Evolutionary conservation across 2,888 invertebrate genomes (phyloP), one percentile per base, ranked within the genome.

Genomic region (Sycophila texana): DNA sequence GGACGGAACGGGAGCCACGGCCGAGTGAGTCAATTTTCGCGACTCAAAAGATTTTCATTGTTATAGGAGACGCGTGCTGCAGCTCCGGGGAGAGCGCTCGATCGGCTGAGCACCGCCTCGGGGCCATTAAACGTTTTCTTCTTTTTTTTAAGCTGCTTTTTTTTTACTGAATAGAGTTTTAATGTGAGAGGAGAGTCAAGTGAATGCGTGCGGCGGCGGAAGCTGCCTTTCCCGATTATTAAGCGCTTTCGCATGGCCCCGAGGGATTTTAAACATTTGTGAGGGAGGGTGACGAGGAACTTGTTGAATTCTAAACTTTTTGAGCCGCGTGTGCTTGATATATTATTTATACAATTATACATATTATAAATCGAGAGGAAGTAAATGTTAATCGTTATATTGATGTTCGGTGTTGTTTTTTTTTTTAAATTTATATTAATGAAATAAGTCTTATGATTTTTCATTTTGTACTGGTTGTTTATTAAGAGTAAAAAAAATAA

Each of bases 31-130:
- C 68, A 73, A 80, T 75, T 73, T 72, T 75, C 76, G 72, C 65
- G 71, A 39, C 72, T 67, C 65, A 72, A 80, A 71, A 75, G 75
- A 80, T 79, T 79, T 71, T 68, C 74, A 76, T 80, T 76, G 80
- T 80, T 76, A n/a, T n/a, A 80, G 76, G 39, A 39, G 39, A 39
- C 39, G 39, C 74, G 70, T 61, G 49, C 47, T 61, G 49, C 47
- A 67, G 20, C 57, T 49, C 18, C 60, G 39, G 58, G 55, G n/a
- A 67, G 30, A 30, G 63, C 53, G 53, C 61, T 5, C 49, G 49
- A 60, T 30, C 22, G 16, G 22, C 20, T 53, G 57, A 39, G 3
- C 26, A n/a, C 18, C 26, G 73, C 78, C 55, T 63, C 60, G 58
- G 67, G 68, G 22, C 71, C 79, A 79, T 79, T 79, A 79, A 75